A percentile compares a stretch with the other conserved stretches of the same genome.
These are phyloP conservation scores for Campopleginae sp. DNA, from an alignment of 2,888 invertebrate genomes.

Conservation along the genomic window DNA sequence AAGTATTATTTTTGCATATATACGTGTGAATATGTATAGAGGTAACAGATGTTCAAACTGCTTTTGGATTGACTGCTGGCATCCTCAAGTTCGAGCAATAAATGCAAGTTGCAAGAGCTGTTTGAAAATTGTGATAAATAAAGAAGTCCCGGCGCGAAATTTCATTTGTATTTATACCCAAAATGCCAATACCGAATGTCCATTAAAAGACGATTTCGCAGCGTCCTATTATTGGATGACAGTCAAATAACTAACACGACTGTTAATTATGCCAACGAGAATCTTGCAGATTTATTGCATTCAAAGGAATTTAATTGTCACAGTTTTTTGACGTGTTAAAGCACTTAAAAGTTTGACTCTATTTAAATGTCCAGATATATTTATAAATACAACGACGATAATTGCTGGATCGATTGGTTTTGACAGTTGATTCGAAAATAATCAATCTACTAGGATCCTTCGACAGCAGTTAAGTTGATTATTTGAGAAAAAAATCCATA, in stretches of 20 bases:
- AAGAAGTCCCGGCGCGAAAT: slow-evolving; percentile 19
- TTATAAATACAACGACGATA: background rate
- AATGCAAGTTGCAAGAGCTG: background rate
- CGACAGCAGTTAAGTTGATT: background rate
- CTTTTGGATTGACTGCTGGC: slow-evolving; percentile 17
- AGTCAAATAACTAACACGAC: background rate
- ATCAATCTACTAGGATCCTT: background rate
- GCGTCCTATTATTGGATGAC: slow-evolving; percentile 1
- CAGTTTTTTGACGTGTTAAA: background rate
- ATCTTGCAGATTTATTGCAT: background rate
- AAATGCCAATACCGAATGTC: slow-evolving; percentile 55
- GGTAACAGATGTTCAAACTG: background rate
- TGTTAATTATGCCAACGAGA: background rate
- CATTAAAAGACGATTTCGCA: slow-evolving; percentile 42
- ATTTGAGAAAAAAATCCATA: background rate
- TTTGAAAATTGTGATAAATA: slow-evolving; percentile 32
- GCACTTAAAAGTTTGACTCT: background rate
- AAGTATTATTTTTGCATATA: slow-evolving; percentile 34
- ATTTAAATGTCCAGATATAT: background rate
- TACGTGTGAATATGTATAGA: background rate
- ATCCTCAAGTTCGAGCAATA: slow-evolving; percentile 41
- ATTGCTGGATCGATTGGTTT: background rate
- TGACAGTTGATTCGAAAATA: background rate
- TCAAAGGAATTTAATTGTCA: background rate
- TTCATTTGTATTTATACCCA: slow-evolving; percentile 49